Evolutionary conservation across 2,113 vertebrate species (phyloP), one percentile per base, ranked within the genome.

Genomic region (Lucifuga dentata): DNA sequence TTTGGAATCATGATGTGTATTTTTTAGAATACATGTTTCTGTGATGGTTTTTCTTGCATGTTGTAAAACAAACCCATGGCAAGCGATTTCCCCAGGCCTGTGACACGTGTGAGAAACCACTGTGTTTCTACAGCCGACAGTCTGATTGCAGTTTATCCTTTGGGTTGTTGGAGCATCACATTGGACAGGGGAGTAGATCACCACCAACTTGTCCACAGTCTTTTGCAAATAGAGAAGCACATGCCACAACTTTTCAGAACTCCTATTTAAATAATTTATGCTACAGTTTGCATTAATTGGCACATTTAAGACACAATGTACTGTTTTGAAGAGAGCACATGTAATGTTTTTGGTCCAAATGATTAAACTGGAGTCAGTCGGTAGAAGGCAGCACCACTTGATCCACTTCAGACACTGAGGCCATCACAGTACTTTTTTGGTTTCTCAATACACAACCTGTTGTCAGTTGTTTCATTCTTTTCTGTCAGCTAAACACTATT

Each of bases 201-300:
- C 75, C 62, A 38, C 66, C 79, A 65, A 64, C 69, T 49, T 46
- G 46, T 81, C 43, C 55, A n/a, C n/a, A 39, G 74, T 68, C 59
- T 49, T 78, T 86, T 78, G 41, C 66, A 68, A 72, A 79, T 53
- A 79, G 44, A 48, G 65, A 88, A 89, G 85, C 87, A 90, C 86
- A 87, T 38, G 62, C 51, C 65, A 51, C 65, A 45, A 43, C 55
- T 61, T 81, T 77, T 76, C 39, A 51, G 17, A 68, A 60, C 39
- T 59, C 60, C 35, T 56, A 32, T 59, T 75, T 78, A 65, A 62
- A 52, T 73, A 33, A 76, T 88, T 69, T 73, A 55, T 80, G 76
- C 51, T 65, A 17, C 73, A 19, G 20, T 20, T 10, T 48, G n/a
- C 32, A 32, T 59, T 62, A 63, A 77, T 70, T 72, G 16, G 53